Percentiles rank a stretch among this genome's conserved stretches.
phyloP scores from a whole-genome alignment of 2,797 vertebrate genomes.

The Zenarchopterus dispar region DNA sequence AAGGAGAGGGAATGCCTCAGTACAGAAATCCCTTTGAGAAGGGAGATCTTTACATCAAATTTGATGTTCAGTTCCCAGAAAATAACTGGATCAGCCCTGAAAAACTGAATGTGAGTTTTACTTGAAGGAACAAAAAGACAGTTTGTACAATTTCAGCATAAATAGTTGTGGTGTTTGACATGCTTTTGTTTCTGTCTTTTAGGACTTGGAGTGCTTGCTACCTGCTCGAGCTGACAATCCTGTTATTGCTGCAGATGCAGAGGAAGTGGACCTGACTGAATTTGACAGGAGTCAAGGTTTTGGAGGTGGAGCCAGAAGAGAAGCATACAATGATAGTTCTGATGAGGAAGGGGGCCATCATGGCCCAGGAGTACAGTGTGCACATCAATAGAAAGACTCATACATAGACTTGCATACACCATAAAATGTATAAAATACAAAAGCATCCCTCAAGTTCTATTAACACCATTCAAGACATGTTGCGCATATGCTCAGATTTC shows the following conservation, averaged over 20 bases:
- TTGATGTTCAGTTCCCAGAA: conserved; percentile 97
- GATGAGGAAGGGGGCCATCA: conserved; percentile 96
- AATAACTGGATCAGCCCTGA: conserved; percentile 98
- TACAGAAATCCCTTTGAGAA: conserved; percentile 99
- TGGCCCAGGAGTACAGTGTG: conserved; percentile 97
- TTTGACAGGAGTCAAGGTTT: conserved; percentile 92
- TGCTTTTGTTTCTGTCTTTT: conserved; percentile 21
- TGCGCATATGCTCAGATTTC: conserved; percentile 53
- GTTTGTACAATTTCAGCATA: background rate
- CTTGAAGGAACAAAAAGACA: background rate
- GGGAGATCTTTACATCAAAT: conserved; percentile 96
- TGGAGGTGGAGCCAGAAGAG: conserved; percentile 90
- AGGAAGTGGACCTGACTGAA: conserved; percentile 97
- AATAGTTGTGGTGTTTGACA: background rate
- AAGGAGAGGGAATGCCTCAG: conserved; percentile 98
- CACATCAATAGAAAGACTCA: conserved; percentile 91
- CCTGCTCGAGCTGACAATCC: conserved; percentile 92
- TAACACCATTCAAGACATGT: conserved; percentile 65
- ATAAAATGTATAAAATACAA: conserved; percentile 45
- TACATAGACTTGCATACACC: conserved; percentile 56
- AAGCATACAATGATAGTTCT: conserved; percentile 97
- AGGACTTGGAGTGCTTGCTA: conserved; percentile 97
- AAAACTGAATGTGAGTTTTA: conserved; percentile 90
- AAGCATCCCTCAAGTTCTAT: conserved; percentile 58
- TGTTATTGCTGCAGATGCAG: conserved; percentile 89